These are phyloP conservation scores for Cottus gobio DNA, from an alignment of 2,113 vertebrate species.

Conservation along the genomic window DNA sequence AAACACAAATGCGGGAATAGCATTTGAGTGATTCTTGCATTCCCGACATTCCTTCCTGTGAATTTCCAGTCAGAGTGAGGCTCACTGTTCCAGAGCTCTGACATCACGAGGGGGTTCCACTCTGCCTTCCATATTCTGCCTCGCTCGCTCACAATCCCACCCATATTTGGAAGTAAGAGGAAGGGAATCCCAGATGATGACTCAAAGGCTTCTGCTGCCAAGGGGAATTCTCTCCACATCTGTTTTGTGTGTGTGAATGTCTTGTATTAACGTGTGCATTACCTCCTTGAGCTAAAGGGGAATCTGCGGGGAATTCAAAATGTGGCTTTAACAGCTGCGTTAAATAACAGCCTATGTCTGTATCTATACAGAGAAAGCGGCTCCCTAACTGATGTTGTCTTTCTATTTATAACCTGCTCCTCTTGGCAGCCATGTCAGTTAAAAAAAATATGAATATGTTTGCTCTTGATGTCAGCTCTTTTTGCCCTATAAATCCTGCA, in stretches of 20 bases:
- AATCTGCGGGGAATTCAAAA: slow-evolving; percentile 43
- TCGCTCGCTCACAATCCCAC: slow-evolving; percentile 74
- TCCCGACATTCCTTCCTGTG: slow-evolving; percentile 75
- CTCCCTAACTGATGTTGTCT: slow-evolving; percentile 29
- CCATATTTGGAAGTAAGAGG: slow-evolving; percentile 84
- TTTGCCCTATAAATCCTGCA: slow-evolving; percentile 19
- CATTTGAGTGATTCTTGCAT: slow-evolving; percentile 65
- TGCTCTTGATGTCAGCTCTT: slow-evolving; percentile 27
- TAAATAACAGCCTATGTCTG: slow-evolving; percentile 24
- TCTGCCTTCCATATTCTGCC: slow-evolving; percentile 71
- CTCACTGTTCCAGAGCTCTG: slow-evolving; percentile 69
- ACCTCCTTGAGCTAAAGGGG: slow-evolving; percentile 39
- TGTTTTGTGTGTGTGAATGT: slow-evolving; percentile 65
- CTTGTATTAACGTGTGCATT: slow-evolving; percentile 46
- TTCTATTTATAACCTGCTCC: slow-evolving; percentile 62
- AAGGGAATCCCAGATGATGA: slow-evolving; percentile 84
- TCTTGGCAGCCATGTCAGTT: slow-evolving; percentile 42
- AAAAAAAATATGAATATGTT: slow-evolving; percentile 34
- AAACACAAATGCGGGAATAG: slow-evolving; percentile 62
- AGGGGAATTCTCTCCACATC: slow-evolving; percentile 80
- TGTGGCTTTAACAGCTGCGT: slow-evolving; percentile 45
- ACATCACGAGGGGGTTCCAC: slow-evolving; percentile 79
- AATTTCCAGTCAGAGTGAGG: slow-evolving; percentile 77
- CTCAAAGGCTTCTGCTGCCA: slow-evolving; percentile 73
- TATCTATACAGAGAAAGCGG: slow-evolving; percentile 25